Evolutionary conservation across 30 jellyfish, hydroid and myxozoan genomes (phyloP).

Genomic region (Mastigias papua): DNA sequence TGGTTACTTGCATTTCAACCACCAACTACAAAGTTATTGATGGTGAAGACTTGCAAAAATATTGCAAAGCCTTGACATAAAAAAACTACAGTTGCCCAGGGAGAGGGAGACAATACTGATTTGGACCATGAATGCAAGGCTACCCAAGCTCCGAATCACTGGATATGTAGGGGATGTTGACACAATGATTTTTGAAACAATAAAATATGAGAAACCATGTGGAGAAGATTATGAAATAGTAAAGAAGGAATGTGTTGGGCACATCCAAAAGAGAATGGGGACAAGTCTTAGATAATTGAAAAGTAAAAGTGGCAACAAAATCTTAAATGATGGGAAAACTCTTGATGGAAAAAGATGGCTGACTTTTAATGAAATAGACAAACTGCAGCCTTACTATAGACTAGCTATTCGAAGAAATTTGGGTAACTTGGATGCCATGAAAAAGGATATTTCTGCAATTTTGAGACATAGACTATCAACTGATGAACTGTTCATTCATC

Average conservation of each 20-base stretch:
- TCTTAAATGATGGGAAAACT: no score
- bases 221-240: conserved; percentile 3
- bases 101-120: not conserved
- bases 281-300: conserved; percentile 15
- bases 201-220: conserved; percentile 38
- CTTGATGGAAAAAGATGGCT: no score
- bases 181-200: conserved; percentile 26
- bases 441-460: no score
- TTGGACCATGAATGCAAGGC: not conserved
- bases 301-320: not conserved
- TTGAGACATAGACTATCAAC: no score
- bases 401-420: no score
- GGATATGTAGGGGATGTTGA: conserved; percentile 63
- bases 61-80: conserved; percentile 6
- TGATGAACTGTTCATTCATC: no score
- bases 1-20: conserved; percentile 15
- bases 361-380: no score
- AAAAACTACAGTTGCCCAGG: conserved; percentile 1
- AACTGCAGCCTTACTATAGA: no score
- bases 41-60: not conserved
- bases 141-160: conserved; percentile 14
- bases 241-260: conserved; percentile 6
- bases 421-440: no score
- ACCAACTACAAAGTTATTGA: conserved; percentile 8
- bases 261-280: conserved; percentile 5